Conservation (phyloP, 2,797 vertebrate genomes). For the Cryptoblepharus egeriae region DNA sequence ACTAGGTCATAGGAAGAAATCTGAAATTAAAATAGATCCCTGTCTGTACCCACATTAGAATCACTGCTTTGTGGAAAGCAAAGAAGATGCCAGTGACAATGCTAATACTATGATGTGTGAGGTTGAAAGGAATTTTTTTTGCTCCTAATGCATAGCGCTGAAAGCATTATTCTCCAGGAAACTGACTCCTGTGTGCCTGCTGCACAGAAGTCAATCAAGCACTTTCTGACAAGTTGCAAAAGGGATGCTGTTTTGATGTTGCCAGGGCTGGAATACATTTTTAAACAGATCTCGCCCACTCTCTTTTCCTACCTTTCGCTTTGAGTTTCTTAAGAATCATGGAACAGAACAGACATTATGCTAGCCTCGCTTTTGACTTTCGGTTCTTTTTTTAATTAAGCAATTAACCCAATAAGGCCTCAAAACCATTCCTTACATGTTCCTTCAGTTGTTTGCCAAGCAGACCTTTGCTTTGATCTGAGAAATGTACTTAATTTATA, state of each 20-base stretch:
- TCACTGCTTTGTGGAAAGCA: constrained; percentile 1
- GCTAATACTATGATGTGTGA: constrained; percentile 39
- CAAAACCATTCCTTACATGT: not conserved
- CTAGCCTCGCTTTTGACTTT: constrained; percentile 10
- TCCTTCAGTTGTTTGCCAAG: constrained; percentile 35
- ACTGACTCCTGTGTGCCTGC: constrained; percentile 44
- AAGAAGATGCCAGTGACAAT: constrained; percentile 54
- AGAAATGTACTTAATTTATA: constrained; percentile 21
- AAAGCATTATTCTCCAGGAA: constrained; percentile 57
- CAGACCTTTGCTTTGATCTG: constrained; percentile 18
- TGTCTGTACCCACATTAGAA: constrained; percentile 30
- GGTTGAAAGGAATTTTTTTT: constrained; percentile 50
- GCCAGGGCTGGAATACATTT: constrained; percentile 29
- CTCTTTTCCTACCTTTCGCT: not conserved
- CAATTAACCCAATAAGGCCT: not conserved
- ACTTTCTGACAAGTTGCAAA: constrained; percentile 52
- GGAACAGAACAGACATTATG: not conserved
- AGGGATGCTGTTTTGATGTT: constrained; percentile 56
- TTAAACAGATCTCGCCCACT: constrained; percentile 5
- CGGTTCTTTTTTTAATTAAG: constrained; percentile 43
- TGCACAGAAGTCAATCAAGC: constrained; percentile 56
- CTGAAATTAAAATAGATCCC: constrained; percentile 37
- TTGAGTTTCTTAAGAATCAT: constrained; percentile 32
- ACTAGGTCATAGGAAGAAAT: not conserved
- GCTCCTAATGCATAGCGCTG: constrained; percentile 18